Evolutionary conservation across 2,888 invertebrate genomes (phyloP).

Genomic region (Phoronis australis): DNA sequence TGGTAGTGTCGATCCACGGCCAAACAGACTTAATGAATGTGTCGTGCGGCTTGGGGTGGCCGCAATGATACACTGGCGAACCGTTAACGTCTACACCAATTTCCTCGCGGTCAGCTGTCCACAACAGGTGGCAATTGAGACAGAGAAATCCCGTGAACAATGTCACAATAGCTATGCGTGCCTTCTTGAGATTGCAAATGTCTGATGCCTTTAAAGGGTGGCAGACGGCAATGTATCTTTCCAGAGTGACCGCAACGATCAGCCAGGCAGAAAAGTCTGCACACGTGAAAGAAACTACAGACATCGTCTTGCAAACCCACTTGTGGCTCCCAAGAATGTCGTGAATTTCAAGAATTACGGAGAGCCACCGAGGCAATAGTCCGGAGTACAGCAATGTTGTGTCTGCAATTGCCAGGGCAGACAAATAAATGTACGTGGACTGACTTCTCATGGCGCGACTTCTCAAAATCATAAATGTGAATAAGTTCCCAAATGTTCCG

Average conservation of each 20-base stretch:
- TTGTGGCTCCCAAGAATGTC: constrained; percentile 31
- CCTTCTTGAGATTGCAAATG: constrained; percentile 34
- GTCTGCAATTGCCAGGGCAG: constrained; percentile 43
- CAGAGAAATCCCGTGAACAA: constrained; percentile 27
- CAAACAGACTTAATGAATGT: constrained; percentile 29
- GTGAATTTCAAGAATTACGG: constrained; percentile 31
- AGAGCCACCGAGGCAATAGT: constrained; percentile 41
- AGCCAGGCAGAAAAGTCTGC: constrained; percentile 48
- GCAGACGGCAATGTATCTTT: constrained; percentile 46
- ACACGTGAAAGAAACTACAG: constrained; percentile 34
- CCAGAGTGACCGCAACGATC: constrained; percentile 46
- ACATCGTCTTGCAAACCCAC: constrained; percentile 38
- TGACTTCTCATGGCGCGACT: constrained; percentile 40
- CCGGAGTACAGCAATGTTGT: constrained; percentile 44
- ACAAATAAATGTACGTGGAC: constrained; percentile 47
- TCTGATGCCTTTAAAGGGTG: constrained; percentile 38
- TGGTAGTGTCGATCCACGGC: constrained; percentile 47
- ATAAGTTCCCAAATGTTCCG: constrained; percentile 46
- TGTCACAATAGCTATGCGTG: constrained; percentile 29
- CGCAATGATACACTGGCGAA: constrained; percentile 18
- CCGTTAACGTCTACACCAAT: constrained; percentile 16
- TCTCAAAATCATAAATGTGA: constrained; percentile 42
- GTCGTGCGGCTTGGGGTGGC: constrained; percentile 12
- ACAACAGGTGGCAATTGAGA: constrained; percentile 41
- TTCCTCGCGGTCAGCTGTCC: constrained; percentile 23